Evolutionary conservation across 2,113 vertebrate species (phyloP), one percentile per base, ranked within the genome.

Genomic region (Bagarius yarrelli): DNA sequence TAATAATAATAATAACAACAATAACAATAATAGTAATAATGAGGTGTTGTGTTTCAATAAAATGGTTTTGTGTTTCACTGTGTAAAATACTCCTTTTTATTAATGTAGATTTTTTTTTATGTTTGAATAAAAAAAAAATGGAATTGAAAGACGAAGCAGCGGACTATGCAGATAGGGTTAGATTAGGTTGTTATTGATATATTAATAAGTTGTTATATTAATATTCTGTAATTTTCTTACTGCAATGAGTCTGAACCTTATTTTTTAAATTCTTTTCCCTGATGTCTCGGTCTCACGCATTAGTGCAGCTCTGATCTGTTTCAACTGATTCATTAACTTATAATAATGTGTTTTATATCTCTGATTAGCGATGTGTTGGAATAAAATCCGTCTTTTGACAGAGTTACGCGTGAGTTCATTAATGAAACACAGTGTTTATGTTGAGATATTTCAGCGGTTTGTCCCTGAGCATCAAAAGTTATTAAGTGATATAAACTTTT

Each of bases 1-100:
- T 23, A 53, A 13, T 34, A 78, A 70, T 50, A 70, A 70, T 50
- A 69, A 67, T 69, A 15, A 69, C 14, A 15, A 69, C 6, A 69
- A 44, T 44, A 69, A 44, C 13, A 44, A 67, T 34, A 19, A 64
- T 19, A 30, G 16, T 27, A 16, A 61, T 27, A 30, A n/a, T n/a
- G n/a, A 57, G n/a, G n/a, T n/a, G n/a, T n/a, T n/a, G n/a, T n/a
- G n/a, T n/a, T n/a, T n/a, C n/a, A n/a, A n/a, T n/a, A n/a, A n/a
- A n/a, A n/a, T 40, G 3, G 36, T 40, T 6, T 40, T 6, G 6
- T 40, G 36, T 40, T 40, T 40, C 36, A 40, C 3, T 40, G 36
- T 40, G 36, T 40, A 40, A 40, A 40, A 4, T 6, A 6, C 36
- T 40, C 36, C 6, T 40, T 6, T 3, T 40, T 6, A 40, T 40